Conservation (phyloP, 2,113 vertebrate species). For the Hydropotes inermis region DNA sequence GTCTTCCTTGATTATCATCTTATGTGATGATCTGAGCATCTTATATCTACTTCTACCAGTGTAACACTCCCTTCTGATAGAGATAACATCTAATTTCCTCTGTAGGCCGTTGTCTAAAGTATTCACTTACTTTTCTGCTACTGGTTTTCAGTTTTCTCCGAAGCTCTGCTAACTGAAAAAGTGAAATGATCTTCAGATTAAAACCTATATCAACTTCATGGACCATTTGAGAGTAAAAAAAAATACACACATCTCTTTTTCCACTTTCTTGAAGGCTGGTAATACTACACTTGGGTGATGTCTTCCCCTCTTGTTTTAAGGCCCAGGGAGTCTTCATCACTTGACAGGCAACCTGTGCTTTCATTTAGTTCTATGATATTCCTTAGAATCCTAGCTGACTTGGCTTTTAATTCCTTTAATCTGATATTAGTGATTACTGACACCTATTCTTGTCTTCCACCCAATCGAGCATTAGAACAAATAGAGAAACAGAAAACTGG, state of each 20-base stretch:
- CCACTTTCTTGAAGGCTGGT: neutral
- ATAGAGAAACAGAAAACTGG: neutral
- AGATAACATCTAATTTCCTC: conserved; percentile 9
- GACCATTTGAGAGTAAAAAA: conserved; percentile 5
- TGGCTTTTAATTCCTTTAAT: conserved; percentile 50
- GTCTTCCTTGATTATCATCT: neutral
- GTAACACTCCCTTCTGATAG: neutral
- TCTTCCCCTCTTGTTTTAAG: neutral
- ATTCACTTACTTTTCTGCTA: conserved; percentile 26
- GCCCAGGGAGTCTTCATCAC: neutral
- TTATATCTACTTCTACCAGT: neutral
- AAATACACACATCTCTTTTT: neutral
- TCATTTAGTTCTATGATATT: neutral
- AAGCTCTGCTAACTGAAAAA: conserved; percentile 9
- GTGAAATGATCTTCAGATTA: conserved; percentile 32
- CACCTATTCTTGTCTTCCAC: neutral
- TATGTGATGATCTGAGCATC: neutral
- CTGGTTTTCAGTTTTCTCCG: neutral
- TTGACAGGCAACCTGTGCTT: neutral
- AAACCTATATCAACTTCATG: neutral
- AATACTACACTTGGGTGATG: neutral
- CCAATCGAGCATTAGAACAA: neutral
- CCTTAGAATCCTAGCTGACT: conserved; percentile 6
- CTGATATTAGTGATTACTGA: neutral
- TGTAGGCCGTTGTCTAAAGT: neutral